Evolutionary conservation across 2,888 invertebrate genomes (phyloP).

Genomic region (Heliconius sara): DNA sequence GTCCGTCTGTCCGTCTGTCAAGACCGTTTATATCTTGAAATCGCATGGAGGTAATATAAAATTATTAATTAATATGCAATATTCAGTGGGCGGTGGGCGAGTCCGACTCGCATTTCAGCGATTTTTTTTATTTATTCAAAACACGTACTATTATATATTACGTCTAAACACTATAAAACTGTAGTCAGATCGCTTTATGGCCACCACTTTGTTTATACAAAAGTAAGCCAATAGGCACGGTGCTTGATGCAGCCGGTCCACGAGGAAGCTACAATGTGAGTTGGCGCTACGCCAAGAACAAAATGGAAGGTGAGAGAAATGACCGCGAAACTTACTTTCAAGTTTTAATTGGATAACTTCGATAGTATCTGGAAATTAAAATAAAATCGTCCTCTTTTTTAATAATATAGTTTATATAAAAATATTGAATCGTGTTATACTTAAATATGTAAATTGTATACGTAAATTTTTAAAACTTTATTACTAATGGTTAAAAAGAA

Average conservation of each 20-base stretch:
- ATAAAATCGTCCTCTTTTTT: neutral
- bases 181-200: neutral
- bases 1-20: too few species aligned
- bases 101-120: too few species aligned
- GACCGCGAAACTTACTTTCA: conserved; percentile 22
- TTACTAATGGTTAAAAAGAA: too few species aligned
- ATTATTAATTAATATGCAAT: too few species aligned
- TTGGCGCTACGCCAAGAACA: conserved; percentile 40
- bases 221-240: conserved; percentile 24
- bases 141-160: neutral
- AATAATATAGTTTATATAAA: neutral
- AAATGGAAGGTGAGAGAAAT: conserved; percentile 27
- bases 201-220: conserved; percentile 16
- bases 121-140: neutral
- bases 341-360: conserved; percentile 8
- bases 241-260: conserved; percentile 38
- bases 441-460: too few species aligned
- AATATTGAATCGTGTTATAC: neutral
- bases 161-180: neutral
- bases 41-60: too few species aligned
- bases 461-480: too few species aligned
- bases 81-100: too few species aligned
- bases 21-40: too few species aligned
- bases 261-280: conserved; percentile 37
- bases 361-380: neutral